Percentiles rank a stretch among this genome's conserved stretches.
Evolutionary conservation across 2,797 vertebrate genomes (phyloP).

Genomic region (Labroides dimidiatus): DNA sequence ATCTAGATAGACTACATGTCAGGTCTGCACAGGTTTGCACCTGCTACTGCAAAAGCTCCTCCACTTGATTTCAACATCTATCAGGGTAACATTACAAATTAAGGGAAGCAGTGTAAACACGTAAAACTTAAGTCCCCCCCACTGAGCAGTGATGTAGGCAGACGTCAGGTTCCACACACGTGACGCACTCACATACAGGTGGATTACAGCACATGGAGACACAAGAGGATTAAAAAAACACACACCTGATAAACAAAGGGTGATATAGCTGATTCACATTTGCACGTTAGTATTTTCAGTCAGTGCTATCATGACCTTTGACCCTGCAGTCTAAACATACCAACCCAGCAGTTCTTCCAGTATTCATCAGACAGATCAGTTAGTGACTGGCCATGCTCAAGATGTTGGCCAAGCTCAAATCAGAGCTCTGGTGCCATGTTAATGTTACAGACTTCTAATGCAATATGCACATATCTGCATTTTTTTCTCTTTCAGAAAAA

Average conservation of each 20-base stretch:
- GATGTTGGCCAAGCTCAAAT: background rate
- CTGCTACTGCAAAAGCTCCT: background rate
- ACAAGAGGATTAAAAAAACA: constrained; percentile 61
- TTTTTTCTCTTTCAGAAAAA: background rate
- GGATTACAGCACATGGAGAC: constrained; percentile 70
- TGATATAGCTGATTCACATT: constrained; percentile 48
- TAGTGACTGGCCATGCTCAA: no score
- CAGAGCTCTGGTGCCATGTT: background rate
- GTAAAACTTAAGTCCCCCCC: constrained; percentile 13
- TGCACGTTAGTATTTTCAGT: constrained; percentile 41
- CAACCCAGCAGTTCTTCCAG: background rate
- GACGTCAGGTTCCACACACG: constrained; percentile 51
- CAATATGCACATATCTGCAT: background rate
- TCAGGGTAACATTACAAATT: background rate
- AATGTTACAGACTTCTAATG: background rate
- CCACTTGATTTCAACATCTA: background rate
- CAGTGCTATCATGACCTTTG: constrained; percentile 38
- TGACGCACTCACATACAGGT: constrained; percentile 51
- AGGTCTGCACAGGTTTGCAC: background rate
- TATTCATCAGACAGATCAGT: background rate
- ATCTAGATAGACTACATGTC: background rate
- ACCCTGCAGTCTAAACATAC: constrained; percentile 14
- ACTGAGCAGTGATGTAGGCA: constrained; percentile 29
- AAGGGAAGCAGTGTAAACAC: background rate
- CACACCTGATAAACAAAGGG: constrained; percentile 44